Percentiles rank a stretch among this genome's conserved stretches.
Conservation (phyloP, 2,797 vertebrate genomes). For the Alcedo atthis region DNA sequence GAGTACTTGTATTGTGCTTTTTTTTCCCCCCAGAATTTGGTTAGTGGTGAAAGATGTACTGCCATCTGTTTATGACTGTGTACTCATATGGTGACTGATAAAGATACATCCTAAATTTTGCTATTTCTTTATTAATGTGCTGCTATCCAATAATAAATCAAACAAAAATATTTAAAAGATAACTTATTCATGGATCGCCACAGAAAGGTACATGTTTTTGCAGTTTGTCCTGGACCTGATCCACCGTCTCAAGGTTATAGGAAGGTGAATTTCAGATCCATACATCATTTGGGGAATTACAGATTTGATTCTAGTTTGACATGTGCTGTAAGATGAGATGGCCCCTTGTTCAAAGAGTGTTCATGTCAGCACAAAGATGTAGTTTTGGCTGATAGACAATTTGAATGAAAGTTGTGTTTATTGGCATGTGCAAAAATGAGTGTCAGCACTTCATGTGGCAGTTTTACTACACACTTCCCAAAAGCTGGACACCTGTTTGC, state of each 20-base stretch:
- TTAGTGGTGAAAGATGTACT: background rate
- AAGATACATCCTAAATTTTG: background rate
- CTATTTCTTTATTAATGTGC: background rate
- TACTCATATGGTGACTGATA: background rate
- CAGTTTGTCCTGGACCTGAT: background rate
- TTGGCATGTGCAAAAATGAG: background rate
- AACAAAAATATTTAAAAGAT: background rate
- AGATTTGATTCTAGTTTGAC: background rate
- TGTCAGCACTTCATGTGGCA: background rate
- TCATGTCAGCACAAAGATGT: background rate
- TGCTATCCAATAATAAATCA: background rate
- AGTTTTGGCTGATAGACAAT: background rate
- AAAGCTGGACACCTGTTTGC: background rate
- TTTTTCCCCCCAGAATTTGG: background rate
- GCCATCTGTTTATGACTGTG: background rate
- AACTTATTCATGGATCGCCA: background rate
- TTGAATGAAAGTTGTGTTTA: background rate
- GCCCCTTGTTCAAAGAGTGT: background rate
- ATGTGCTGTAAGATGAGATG: background rate
- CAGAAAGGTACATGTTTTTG: background rate
- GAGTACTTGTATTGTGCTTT: background rate
- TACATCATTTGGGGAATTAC: background rate
- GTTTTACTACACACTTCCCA: rapidly evolving
- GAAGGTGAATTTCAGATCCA: background rate
- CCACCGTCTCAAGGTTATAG: background rate